These are phyloP conservation scores for Cordilura impudica DNA, from an alignment of 2,888 invertebrate genomes.

Conservation along the genomic window DNA sequence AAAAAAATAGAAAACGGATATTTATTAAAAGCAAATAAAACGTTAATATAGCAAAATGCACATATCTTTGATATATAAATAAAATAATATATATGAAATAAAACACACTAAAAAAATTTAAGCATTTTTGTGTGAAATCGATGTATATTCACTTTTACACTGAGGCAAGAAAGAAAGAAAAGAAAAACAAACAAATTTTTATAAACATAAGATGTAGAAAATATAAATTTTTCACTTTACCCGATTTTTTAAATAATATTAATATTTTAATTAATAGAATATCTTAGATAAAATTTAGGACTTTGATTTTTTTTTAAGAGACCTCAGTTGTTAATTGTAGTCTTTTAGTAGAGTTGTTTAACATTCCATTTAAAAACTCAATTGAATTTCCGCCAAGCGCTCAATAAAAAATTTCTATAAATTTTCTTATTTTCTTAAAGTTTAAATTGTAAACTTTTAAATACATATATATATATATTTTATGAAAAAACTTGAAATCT, in stretches of 20 bases:
- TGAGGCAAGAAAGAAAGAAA: constrained; percentile 60
- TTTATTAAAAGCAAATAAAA: constrained; percentile 55
- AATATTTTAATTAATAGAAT: constrained; percentile 12
- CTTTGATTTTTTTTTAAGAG: constrained; percentile 13
- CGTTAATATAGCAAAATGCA: constrained; percentile 73
- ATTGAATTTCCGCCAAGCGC: too few relatives aligned
- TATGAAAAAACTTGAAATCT: too few relatives aligned
- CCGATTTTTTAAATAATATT: neutral
- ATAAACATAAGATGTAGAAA: constrained; percentile 20
- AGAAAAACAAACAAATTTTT: constrained; percentile 24
- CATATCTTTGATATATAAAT: constrained; percentile 70
- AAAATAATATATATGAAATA: constrained; percentile 26
- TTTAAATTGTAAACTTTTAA: too few relatives aligned
- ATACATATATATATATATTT: too few relatives aligned
- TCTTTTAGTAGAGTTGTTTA: neutral
- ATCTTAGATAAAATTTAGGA: constrained; percentile 45
- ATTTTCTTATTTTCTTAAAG: too few relatives aligned
- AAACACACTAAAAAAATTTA: constrained; percentile 44
- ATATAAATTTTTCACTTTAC: constrained; percentile 10
- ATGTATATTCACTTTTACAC: constrained; percentile 73
- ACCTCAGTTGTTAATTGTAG: constrained; percentile 9
- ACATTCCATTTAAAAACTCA: too few relatives aligned
- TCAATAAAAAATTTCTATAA: too few relatives aligned
- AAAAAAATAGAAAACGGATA: constrained; percentile 21
- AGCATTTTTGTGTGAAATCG: constrained; percentile 50